Evolutionary conservation across 2,113 vertebrate genomes (phyloP).

Genomic region (Ceratotherium simum): DNA sequence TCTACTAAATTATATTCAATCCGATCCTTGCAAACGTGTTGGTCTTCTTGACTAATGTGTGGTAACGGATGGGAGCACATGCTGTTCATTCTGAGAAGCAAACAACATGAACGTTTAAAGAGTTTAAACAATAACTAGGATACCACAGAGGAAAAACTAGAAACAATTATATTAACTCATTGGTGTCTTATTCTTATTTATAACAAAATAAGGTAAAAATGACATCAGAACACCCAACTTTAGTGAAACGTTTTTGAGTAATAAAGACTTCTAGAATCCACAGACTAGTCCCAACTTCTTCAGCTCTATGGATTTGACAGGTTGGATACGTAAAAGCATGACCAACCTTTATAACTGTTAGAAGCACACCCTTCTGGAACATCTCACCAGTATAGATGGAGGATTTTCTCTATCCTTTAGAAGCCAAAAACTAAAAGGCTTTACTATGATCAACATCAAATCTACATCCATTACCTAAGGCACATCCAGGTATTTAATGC

Average conservation of each 20-base stretch:
- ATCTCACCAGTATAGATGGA: constrained; percentile 49
- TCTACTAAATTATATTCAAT: background rate
- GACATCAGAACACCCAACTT: background rate
- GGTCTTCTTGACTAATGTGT: background rate
- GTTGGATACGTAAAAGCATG: background rate
- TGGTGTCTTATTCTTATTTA: background rate
- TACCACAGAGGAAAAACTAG: background rate
- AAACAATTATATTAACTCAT: background rate
- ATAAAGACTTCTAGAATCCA: background rate
- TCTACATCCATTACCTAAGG: background rate
- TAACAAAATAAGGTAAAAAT: constrained; percentile 1
- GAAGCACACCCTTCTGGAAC: constrained; percentile 32
- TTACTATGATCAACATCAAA: constrained; percentile 1
- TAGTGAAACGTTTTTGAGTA: background rate
- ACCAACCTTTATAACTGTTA: constrained; percentile 19
- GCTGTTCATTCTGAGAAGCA: background rate
- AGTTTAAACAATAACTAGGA: background rate
- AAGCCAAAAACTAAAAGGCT: constrained; percentile 33
- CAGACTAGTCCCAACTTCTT: background rate
- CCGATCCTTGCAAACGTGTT: background rate
- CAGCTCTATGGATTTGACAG: background rate
- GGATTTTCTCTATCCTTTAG: background rate
- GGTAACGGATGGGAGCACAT: background rate
- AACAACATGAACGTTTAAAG: background rate
- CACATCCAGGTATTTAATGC: background rate